Base-by-base conservation (phyloP, 2,888 invertebrate genomes). In the Eupithecia pulchellata region DNA sequence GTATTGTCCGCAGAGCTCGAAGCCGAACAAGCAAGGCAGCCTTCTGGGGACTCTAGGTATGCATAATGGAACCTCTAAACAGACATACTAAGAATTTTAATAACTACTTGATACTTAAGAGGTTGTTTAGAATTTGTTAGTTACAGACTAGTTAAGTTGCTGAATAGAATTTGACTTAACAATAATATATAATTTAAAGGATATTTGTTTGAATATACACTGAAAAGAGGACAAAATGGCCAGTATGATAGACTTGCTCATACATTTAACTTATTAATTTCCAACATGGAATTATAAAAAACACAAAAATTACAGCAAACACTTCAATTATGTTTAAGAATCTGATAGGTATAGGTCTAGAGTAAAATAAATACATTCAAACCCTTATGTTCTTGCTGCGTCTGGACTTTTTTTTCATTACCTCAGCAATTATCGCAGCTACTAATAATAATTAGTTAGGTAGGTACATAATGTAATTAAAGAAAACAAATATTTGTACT, bases 1-100 rank as follows among this genome's bases (percentile, higher is more conserved):
- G 92, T 92, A 83, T 92, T 93, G 91, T 92, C 90, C 85, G 79
- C 92, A 93, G 93, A 91, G 82, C 83, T 90, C 84, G 89, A 89
- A 84, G 82, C 83, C 61, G 81, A 88, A 83, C 81, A 85, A 82
- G 80, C 80, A 75, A 79, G 78, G 73, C 42, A 52, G 61, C 82
- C 77, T 76, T 78, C 79, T 62, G 81, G 77, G 75, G 80, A 80
- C 74, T 81, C 76, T 73, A 85, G 92, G 92, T 92, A 92, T 86
- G 91, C 80, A 52, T 61, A 20, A 34, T 60, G 5, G 32, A 34
- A 36, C 29, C 60, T 20, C 34, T 20, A 20, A 30, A 9, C 58
- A 42, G n/a, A 42, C 42, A 42, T n/a, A n/a, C 17, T 17, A 39
- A 5, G 17, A 17, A 17, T 4, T 39, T 39, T 17, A 14, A 4